A percentile compares a stretch with the other conserved stretches of the same genome.
phyloP scores from a whole-genome alignment of 2,888 invertebrate genomes.

The Rhamphomyia laevipes region DNA sequence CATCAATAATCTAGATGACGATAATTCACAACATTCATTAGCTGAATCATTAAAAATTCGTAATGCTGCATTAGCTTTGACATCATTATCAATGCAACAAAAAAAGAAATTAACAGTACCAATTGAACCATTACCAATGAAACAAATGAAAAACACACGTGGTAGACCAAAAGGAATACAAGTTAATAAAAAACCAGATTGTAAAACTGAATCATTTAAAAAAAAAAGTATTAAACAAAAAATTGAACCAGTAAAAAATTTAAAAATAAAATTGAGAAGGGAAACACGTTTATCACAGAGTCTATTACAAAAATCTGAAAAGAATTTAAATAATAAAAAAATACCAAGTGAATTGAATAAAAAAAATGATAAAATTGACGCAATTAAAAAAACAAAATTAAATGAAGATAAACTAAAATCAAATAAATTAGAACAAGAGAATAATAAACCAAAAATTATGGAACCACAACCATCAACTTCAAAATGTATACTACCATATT shows the following conservation, averaged over 20 bases:
- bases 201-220: not conserved
- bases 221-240: too few species aligned
- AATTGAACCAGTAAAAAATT: not conserved
- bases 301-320: too few species aligned
- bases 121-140: not conserved
- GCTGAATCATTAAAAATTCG: constrained; percentile 4
- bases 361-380: too few species aligned
- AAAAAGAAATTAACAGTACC: not conserved
- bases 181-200: not conserved
- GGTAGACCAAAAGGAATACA: not conserved
- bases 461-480: not conserved
- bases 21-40: not conserved
- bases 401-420: not conserved
- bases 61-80: constrained; percentile 6
- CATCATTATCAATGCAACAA: not conserved
- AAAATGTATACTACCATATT: too few species aligned
- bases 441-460: not conserved
- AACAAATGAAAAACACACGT: not conserved
- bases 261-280: not conserved
- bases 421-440: not conserved
- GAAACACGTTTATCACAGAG: too few species aligned
- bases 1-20: not conserved
- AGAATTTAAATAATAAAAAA: too few species aligned
- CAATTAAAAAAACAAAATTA: not conserved
- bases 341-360: too few species aligned